Base-by-base conservation (phyloP, 2,888 invertebrate genomes). In the Dione juno region DNA sequence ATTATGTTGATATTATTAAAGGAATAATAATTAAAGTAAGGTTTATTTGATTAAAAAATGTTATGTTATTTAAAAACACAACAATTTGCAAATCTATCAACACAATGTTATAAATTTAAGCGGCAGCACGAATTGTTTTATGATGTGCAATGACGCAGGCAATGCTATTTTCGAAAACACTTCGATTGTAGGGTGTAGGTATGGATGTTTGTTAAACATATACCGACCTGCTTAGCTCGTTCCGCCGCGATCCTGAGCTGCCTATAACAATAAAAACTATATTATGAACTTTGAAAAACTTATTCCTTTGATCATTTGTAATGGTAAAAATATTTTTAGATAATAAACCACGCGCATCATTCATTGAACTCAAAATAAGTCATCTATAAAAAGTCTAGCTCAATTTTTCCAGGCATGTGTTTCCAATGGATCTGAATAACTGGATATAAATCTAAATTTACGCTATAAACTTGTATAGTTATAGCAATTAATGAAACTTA, bases 181-280 rank as follows among this genome's bases (percentile, higher is more conserved):
- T 48, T 64, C 21, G 53, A 54, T 48, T 21, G 53, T 52, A 45
- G 28, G 28, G 6, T 28, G 16, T 16, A 43, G n/a, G 14, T 45
- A 61, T 59, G 14, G 9, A 43, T 57, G 11, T 40, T 35, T 57
- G 57, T 35, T 57, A 40, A 16, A 9, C 37, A 40, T 57, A 6
- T 40, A 57, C 57, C 16, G 37, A 89, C 82, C 87, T 83, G 76
- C 88, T 87, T 81, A 85, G 82, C 73, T 87, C 84, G 79, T 85
- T 78, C 71, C 85, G 83, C 75, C 83, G 84, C 75, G 85, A 86
- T 79, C 78, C 81, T 70, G 85, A 79, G 77, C 80, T 81, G 80
- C 88, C 91, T 91, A 76, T 68, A 85, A 86, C 76, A 81, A 82
- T 69, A 73, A 19, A 71, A 52, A 69, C 45, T n/a, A 72, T 53